Evolutionary conservation across 2,113 vertebrate genomes (phyloP).

Genomic region (Psilopogon haemacephalus): DNA sequence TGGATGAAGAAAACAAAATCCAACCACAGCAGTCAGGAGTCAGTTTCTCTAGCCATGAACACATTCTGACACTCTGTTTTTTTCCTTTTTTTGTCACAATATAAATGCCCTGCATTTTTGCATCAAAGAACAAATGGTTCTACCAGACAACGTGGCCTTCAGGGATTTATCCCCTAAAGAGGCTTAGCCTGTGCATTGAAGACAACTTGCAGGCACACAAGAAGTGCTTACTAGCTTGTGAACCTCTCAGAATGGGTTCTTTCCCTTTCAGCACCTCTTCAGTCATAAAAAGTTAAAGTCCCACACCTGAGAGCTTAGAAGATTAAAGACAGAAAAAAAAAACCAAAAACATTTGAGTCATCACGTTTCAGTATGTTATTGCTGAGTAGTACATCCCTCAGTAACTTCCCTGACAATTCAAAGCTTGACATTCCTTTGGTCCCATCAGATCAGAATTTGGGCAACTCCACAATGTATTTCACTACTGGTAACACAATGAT

Average conservation of each 20-base stretch:
- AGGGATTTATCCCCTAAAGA: background rate
- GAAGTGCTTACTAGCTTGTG: background rate
- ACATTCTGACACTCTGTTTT: background rate
- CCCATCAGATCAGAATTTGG: background rate
- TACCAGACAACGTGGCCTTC: background rate
- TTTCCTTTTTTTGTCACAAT: background rate
- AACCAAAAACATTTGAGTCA: background rate
- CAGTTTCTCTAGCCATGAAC: background rate
- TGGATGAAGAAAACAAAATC: background rate
- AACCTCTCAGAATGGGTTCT: background rate
- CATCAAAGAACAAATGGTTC: background rate
- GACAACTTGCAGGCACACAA: background rate
- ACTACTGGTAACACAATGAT: constrained; percentile 10
- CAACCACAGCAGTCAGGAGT: background rate
- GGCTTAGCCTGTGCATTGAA: background rate
- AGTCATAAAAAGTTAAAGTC: background rate
- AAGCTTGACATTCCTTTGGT: background rate
- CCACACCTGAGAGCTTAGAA: background rate
- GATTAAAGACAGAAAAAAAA: background rate
- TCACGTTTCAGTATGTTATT: background rate
- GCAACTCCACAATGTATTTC: background rate
- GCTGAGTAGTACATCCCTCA: background rate
- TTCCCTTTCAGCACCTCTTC: background rate
- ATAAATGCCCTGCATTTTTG: background rate
- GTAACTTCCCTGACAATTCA: background rate